A percentile compares a stretch with the other conserved stretches of the same genome.
Evolutionary conservation across 2,113 vertebrate species (phyloP).

Genomic region (Aptenodytes patagonicus): DNA sequence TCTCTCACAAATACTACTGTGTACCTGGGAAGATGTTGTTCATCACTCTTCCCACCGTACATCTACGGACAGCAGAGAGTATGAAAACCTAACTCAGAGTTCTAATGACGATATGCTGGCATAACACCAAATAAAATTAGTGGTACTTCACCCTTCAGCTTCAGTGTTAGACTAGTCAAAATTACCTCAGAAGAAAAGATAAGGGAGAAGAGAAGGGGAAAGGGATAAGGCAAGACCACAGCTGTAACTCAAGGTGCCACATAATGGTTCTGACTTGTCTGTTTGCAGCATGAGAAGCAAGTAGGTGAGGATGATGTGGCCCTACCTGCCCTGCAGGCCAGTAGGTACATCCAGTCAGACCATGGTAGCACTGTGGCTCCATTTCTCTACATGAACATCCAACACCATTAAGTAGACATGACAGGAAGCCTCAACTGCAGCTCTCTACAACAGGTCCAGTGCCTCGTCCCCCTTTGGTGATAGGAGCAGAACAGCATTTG

Average conservation of each 20-base stretch:
- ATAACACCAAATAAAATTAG: not conserved
- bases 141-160: not conserved
- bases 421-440: not conserved
- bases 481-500: not conserved
- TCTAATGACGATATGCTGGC: not conserved
- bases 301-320: not conserved
- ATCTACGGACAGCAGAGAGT: not conserved
- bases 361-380: not conserved
- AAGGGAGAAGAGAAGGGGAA: not conserved
- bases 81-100: not conserved
- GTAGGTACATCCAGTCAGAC: not conserved
- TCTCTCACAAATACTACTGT: not conserved
- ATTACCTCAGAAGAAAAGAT: not conserved
- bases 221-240: not conserved
- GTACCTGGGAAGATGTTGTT: not conserved
- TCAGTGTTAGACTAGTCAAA: not conserved
- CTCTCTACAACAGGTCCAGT: not conserved
- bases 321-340: not conserved
- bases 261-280: not conserved
- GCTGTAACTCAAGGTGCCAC: not conserved
- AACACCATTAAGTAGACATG: not conserved
- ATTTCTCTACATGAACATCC: not conserved
- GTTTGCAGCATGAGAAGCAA: not conserved
- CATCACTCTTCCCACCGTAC: accelerated
- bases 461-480: not conserved